A percentile compares a stretch with the other conserved stretches of the same genome.
These are phyloP conservation scores for Gymnopithys bicolor DNA, from an alignment of 2,797 vertebrate genomes.

Conservation along the genomic window DNA sequence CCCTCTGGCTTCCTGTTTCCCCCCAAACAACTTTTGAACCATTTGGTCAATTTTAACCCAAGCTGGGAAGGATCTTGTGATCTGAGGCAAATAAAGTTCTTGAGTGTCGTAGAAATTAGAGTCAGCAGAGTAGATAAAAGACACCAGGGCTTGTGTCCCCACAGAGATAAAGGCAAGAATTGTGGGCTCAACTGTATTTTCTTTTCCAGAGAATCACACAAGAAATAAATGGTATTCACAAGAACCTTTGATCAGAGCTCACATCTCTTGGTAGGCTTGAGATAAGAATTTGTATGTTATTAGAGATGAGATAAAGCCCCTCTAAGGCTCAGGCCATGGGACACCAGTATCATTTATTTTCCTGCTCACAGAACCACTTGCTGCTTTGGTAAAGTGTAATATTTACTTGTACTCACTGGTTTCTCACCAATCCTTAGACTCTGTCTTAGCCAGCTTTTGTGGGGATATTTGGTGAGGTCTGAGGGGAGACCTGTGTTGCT, in stretches of 20 bases:
- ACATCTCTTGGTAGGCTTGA: not conserved
- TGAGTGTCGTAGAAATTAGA: not conserved
- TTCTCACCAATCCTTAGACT: not conserved
- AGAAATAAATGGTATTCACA: slow-evolving; percentile 21
- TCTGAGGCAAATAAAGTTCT: slow-evolving; percentile 10
- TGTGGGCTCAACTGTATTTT: not conserved
- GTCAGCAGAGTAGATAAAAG: slow-evolving; percentile 27
- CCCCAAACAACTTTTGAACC: slow-evolving; percentile 37
- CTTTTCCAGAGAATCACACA: not conserved
- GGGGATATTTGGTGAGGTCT: not conserved
- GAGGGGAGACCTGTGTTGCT: not conserved
- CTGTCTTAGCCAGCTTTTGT: not conserved
- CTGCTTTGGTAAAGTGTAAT: not conserved
- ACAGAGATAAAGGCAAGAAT: slow-evolving; percentile 39
- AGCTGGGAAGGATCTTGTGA: not conserved
- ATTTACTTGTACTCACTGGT: not conserved
- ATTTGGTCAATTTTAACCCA: slow-evolving; percentile 3
- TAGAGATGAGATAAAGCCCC: slow-evolving; percentile 27
- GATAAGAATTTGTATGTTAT: slow-evolving; percentile 15
- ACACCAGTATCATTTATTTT: not conserved
- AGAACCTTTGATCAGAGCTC: slow-evolving; percentile 38
- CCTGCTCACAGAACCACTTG: not conserved
- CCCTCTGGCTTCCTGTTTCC: slow-evolving; percentile 45
- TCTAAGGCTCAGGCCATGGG: fast-evolving
- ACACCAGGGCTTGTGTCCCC: slow-evolving; percentile 1